Evolutionary conservation across 2,113 vertebrate species (phyloP).

Genomic region (Crocuta crocuta): DNA sequence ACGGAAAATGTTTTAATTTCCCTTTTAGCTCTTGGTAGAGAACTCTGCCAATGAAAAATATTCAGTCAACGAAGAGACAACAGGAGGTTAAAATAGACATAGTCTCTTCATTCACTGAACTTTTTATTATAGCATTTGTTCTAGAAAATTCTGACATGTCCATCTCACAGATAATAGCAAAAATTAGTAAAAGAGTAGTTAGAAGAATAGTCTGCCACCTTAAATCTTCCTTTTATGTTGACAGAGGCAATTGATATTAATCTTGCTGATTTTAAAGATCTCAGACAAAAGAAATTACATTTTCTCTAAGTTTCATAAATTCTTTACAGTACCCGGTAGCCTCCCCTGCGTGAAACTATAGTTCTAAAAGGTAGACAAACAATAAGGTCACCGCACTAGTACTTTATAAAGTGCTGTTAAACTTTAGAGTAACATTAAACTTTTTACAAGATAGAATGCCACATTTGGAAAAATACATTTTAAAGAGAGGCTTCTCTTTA

Average conservation of each 20-base stretch:
- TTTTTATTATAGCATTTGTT: slow-evolving; percentile 5
- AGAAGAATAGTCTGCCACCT: neutral
- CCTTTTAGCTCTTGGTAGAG: slow-evolving; percentile 25
- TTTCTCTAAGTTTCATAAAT: slow-evolving; percentile 39
- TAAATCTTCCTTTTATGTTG: neutral
- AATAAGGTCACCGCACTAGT: neutral
- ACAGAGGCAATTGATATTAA: neutral
- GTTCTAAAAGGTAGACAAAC: neutral
- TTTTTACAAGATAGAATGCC: neutral
- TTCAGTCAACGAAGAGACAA: slow-evolving; percentile 19
- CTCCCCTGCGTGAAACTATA: neutral
- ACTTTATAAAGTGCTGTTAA: neutral
- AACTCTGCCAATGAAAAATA: neutral
- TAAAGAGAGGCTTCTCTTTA: neutral
- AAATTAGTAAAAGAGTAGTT: neutral
- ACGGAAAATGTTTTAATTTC: neutral
- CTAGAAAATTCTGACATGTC: neutral
- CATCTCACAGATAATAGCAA: neutral
- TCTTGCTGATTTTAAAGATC: neutral
- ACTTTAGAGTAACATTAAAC: neutral
- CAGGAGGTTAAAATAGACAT: neutral
- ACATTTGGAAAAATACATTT: neutral
- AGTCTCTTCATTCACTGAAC: neutral
- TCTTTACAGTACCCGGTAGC: neutral
- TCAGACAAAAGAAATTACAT: neutral